Evolutionary conservation across 2,888 invertebrate genomes (phyloP), one percentile per base, ranked within the genome.

Genomic region (Tenthredo notha): DNA sequence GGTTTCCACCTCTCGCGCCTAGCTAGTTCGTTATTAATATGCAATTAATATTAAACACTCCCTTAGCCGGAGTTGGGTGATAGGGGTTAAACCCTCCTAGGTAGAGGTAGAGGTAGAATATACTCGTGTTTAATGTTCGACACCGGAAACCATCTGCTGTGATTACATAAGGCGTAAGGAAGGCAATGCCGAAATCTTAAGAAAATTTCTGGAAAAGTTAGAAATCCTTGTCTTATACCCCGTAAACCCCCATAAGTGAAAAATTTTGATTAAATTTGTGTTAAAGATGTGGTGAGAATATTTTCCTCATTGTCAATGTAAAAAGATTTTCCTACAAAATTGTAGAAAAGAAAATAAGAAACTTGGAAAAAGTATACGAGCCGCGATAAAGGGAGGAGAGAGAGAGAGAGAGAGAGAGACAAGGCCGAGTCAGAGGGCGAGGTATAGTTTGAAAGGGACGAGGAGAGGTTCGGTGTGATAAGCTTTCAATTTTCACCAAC

Each of bases 21-120:
- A 90, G 92, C 91, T 92, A 90, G 92, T 92, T 90, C 90, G 91
- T 92, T 92, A 92, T 93, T 92, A 92, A 93, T 92, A 91, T 89
- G 91, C 92, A 91, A 93, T 93, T 92, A 91, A 93, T 93, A 93
- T 93, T 93, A 91, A 93, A 92, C 78, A 85, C 77, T 7, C 50
- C 78, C 61, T 72, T 84, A 10, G 84, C 72, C 47, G 25, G n/a
- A 43, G 21, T 74, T 10, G 18, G 25, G 43, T 43, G n/a, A 43
- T 43, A 74, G 74, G 74, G 74, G 74, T 74, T 74, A 21, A 74
- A 74, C 74, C 29, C 74, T 33, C 29, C 74, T 33, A 10, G 67
- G 67, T 74, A 4, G 74, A n/a, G 67, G 67, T 74, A 4, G 74
- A n/a, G 74, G 21, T n/a, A 74, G 9, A 74, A 74, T 43, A 21